These are phyloP conservation scores for Megaceryle alcyon DNA, from an alignment of 2,797 vertebrate species.

Conservation along the genomic window DNA sequence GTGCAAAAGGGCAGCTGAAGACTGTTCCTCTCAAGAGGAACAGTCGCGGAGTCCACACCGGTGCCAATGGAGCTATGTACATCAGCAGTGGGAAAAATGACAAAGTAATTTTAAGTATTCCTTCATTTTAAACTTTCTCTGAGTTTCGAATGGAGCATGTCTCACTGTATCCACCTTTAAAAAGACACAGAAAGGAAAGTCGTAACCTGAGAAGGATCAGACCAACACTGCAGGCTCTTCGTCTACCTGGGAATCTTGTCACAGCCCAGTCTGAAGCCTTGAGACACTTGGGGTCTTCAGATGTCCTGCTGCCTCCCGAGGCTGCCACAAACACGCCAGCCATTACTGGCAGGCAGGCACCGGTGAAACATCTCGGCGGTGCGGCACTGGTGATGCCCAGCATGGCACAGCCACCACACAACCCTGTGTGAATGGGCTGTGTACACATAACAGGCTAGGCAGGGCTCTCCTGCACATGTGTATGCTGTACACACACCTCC, in stretches of 20 bases:
- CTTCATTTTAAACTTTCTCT: neutral
- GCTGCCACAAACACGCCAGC: neutral
- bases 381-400: accelerated
- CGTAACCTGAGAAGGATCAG: neutral
- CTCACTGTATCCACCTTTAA: neutral
- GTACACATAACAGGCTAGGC: no score
- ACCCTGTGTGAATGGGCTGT: neutral
- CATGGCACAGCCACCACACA: neutral
- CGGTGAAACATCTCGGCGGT: neutral
- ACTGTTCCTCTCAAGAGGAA: slow-evolving; percentile 74
- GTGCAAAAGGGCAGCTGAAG: slow-evolving; percentile 74
- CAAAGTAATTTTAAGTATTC: slow-evolving; percentile 74
- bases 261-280: neutral
- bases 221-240: neutral
- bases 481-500: neutral
- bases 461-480: neutral
- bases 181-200: neutral
- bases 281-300: neutral
- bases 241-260: neutral
- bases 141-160: neutral
- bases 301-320: neutral
- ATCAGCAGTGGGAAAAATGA: slow-evolving; percentile 84
- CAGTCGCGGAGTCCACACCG: slow-evolving; percentile 80
- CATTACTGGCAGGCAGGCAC: neutral
- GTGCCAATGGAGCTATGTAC: slow-evolving; percentile 77